phyloP scores from a whole-genome alignment of 2,888 invertebrate species.

The Nomada ruficornis region DNA sequence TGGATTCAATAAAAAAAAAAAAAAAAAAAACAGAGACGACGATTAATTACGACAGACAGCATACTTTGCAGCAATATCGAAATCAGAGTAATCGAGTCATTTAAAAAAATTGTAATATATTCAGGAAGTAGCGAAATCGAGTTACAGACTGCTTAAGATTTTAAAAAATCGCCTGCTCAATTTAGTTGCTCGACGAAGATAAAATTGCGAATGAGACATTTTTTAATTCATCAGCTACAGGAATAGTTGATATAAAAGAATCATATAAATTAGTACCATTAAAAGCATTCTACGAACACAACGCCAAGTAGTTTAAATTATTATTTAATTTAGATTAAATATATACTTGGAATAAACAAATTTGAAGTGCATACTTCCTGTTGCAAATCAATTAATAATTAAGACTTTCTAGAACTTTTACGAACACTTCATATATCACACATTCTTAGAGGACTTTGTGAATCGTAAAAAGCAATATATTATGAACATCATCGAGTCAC shows the following conservation, averaged over 20 bases:
- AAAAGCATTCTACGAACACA: too few species aligned
- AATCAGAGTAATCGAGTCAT: constrained; percentile 1
- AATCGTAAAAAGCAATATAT: constrained; percentile 16
- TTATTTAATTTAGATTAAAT: neutral
- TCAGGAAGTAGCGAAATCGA: constrained; percentile 9
- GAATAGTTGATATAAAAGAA: neutral
- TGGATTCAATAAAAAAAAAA: constrained; percentile 19
- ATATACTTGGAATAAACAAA: neutral
- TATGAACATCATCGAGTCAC: constrained; percentile 8
- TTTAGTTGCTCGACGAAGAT: neutral
- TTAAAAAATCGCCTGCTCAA: neutral
- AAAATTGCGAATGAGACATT: neutral
- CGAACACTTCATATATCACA: constrained; percentile 9
- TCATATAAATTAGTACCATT: neutral
- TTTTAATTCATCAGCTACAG: constrained; percentile 13
- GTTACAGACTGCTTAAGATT: constrained; percentile 16
- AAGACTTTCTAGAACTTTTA: constrained; percentile 3
- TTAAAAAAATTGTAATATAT: constrained; percentile 21
- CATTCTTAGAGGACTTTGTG: constrained; percentile 4
- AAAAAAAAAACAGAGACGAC: neutral
- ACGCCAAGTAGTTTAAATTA: constrained; percentile 1
- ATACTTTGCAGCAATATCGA: constrained; percentile 12
- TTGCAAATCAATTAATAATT: constrained; percentile 25
- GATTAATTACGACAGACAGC: constrained; percentile 24
- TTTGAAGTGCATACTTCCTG: constrained; percentile 16